phyloP scores from a whole-genome alignment of 2,888 invertebrate species.

The Andricus curvator region DNA sequence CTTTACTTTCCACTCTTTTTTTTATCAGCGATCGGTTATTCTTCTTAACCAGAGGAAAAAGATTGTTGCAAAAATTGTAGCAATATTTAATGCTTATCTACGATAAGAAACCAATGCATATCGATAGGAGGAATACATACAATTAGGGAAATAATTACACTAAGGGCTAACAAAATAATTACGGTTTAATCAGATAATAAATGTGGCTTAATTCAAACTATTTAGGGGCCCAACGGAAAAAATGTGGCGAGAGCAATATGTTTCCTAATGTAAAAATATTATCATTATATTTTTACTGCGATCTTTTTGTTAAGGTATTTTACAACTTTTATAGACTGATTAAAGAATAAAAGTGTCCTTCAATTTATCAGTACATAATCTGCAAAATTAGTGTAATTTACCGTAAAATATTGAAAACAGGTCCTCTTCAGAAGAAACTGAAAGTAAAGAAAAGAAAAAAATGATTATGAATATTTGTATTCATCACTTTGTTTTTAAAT shows the following conservation, averaged over 20 bases:
- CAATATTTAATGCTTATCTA: not conserved
- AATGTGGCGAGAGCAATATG: not conserved
- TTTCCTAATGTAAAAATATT: not conserved
- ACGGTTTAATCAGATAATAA: not conserved
- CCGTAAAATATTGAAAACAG: slow-evolving; percentile 37
- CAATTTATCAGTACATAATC: not conserved
- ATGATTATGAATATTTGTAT: not conserved
- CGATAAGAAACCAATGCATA: not conserved
- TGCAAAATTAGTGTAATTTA: slow-evolving; percentile 8
- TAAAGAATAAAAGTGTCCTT: not conserved
- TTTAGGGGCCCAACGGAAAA: not conserved
- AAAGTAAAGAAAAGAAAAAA: slow-evolving; percentile 30
- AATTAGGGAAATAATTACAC: not conserved
- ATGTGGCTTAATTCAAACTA: not conserved
- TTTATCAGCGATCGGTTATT: slow-evolving; percentile 30
- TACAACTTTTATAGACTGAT: not conserved
- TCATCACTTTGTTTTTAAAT: not conserved
- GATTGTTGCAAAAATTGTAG: not conserved
- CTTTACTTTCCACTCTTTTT: not conserved
- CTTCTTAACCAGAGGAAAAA: not conserved
- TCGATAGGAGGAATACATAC: not conserved
- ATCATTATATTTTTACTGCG: not conserved
- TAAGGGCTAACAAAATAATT: not conserved
- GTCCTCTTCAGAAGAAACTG: slow-evolving; percentile 38
- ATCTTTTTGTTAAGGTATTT: not conserved